Base-by-base conservation (phyloP, 1,140 invertebrate genomes). In the Ectropis grisescens region DNA sequence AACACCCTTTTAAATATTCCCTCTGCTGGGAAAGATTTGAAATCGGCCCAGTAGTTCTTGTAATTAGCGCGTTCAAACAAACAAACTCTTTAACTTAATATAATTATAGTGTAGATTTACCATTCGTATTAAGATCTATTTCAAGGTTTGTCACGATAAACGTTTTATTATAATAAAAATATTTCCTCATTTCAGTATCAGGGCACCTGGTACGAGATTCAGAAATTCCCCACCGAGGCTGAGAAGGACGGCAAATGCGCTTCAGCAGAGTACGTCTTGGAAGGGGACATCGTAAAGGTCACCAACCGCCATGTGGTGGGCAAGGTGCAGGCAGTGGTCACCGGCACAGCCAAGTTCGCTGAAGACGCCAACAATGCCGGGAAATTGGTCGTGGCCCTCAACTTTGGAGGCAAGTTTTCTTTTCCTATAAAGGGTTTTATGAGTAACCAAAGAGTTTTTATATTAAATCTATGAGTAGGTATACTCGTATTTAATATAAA, bases 131-230 rank as follows among this genome's bases (percentile, higher is more conserved):
- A n/a, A n/a, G n/a, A n/a, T n/a, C n/a, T n/a, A n/a, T n/a, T n/a
- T n/a, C n/a, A n/a, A n/a, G n/a, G n/a, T n/a, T n/a, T n/a, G n/a
- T n/a, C n/a, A n/a, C n/a, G n/a, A n/a, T n/a, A n/a, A n/a, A n/a
- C n/a, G n/a, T n/a, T n/a, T n/a, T n/a, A n/a, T n/a, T n/a, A n/a
- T n/a, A n/a, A n/a, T n/a, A n/a, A 10, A 26, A 6, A 26, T 6
- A 26, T 43, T 16, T 30, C 16, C 38, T 43, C 38, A 37, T 10
- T 53, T 58, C 47, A 76, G 71, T 76, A 48, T 32, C 42, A 53
- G 41, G 71, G 71, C 13, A 37, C 37, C 2, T 76, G 68, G 68
- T 76, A 70, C 27, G 68, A 72, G 33, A 42, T 65, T 2, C 59
- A 58, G 7, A 70, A 61, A 19, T 55, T 57, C 28, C 47, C 44